Base-by-base conservation (phyloP, 2,888 invertebrate species). In the Tipula lateralis region DNA sequence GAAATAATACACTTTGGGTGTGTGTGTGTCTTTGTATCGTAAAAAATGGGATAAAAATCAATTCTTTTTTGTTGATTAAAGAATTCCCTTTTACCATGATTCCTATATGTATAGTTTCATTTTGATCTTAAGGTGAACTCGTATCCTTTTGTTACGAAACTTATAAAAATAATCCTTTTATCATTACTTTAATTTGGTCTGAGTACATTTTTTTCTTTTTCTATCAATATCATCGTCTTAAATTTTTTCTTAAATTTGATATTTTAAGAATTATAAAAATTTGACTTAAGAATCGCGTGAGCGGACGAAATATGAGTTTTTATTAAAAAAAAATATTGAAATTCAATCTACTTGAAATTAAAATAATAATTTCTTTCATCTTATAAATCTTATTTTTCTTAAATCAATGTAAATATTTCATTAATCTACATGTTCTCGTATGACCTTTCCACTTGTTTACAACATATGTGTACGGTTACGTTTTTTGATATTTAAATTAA, bases 1-100 rank as follows among this genome's bases (percentile, higher is more conserved):
- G 66, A 66, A 66, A 66, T 9, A 66, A 50, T 24, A 24, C 66
- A 24, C 24, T 66, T 66, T 66, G 13, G 13, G 13, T 44, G 39
- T 44, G n/a, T n/a, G n/a, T n/a, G n/a, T 50, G 66, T 24, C 24
- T 66, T 24, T 24, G 9, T 66, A 24, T 66, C 66, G n/a, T 66
- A 66, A 66, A 66, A 66, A 24, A 19, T 66, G 66, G 66, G 66
- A 66, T 66, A 66, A 66, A 66, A 66, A 66, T 66, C 66, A 66
- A 66, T 66, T 66, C 24, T 66, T 24, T 66, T 66, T 66, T 66
- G 24, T n/a, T 66, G 66, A 2, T 24, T 9, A 66, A 66, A 66
- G 66, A 66, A 24, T 66, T 66, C 24, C 66, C 66, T 66, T 66
- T 66, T 66, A n/a, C 24, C 12, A 66, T 66, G 19, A 66, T 66